Evolutionary conservation across 37 sponge, comb jelly and placozoan species (phyloP).

Genomic region (Cladorhizidae sp.): DNA sequence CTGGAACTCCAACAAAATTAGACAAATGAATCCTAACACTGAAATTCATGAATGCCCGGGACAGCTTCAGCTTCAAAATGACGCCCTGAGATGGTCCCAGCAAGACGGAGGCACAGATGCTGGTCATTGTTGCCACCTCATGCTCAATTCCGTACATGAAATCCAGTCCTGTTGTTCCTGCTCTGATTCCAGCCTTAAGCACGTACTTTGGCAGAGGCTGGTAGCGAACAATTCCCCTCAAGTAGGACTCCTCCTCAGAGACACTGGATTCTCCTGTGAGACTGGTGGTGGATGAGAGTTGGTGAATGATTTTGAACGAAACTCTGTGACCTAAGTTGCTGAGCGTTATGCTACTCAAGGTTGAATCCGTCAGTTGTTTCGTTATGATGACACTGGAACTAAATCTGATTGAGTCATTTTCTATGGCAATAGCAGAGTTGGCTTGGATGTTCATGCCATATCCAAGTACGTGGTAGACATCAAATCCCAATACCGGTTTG

Average conservation of each 20-base stretch:
- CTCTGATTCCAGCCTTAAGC: slow-evolving; percentile 40
- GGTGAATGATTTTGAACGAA: background rate
- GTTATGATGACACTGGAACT: slow-evolving; percentile 31
- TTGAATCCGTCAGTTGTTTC: slow-evolving; percentile 27
- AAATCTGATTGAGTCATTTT: background rate
- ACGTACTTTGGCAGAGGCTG: slow-evolving; percentile 8
- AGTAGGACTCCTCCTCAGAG: slow-evolving; percentile 22
- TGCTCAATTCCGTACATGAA: slow-evolving; percentile 66
- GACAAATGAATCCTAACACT: slow-evolving; percentile 64
- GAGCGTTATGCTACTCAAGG: slow-evolving; percentile 29
- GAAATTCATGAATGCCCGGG: slow-evolving; percentile 71
- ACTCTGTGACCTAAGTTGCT: slow-evolving; percentile 37
- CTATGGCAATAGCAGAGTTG: background rate
- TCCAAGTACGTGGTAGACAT: slow-evolving; percentile 47
- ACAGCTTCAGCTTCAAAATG: slow-evolving; percentile 53
- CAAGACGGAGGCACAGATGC: slow-evolving; percentile 35
- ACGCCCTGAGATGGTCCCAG: slow-evolving; percentile 51
- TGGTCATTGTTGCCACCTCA: slow-evolving; percentile 46
- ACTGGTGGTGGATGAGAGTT: slow-evolving; percentile 31
- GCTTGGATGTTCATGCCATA: slow-evolving; percentile 42
- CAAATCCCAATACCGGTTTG: slow-evolving; percentile 25
- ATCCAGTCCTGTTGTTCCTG: slow-evolving; percentile 43
- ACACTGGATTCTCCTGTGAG: slow-evolving; percentile 7
- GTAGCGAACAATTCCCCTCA: slow-evolving; percentile 20
- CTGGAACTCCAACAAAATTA: slow-evolving; percentile 25